Base-by-base conservation (phyloP, 1,140 invertebrate genomes). In the Geopemphigus sp. region DNA sequence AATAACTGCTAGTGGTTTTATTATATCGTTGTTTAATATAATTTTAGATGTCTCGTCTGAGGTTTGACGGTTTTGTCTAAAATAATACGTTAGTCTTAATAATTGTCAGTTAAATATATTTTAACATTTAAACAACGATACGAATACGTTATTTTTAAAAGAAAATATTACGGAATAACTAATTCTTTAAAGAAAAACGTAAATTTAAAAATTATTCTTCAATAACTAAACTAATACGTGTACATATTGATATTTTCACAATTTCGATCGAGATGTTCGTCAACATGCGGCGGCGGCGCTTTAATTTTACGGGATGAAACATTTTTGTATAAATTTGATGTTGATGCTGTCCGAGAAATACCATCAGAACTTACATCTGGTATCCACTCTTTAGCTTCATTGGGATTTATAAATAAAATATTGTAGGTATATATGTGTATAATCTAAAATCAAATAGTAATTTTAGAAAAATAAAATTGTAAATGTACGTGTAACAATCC, bases 321-420 rank as follows among this genome's bases (percentile, higher is more conserved):
- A 57, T 59, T 74, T 59, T 74, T 56, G 19, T 56, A 39, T 32
- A 74, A 32, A 22, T 53, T 57, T 57, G 72, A 74, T 45, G 53
- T 57, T 14, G 72, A 74, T 29, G 72, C 50, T 2, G 72, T 74
- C 8, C 72, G 50, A 32, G 72, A 74, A 57, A 74, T 74, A 39
- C 26, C 19, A 56, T 74, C 72, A 74, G 54, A 22, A 39, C 59
- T 74, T 14, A 45, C 12, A 57, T 59, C 29, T 57, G 72, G 72
- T 32, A 39, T 74, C 72, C 72, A 74, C 22, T n/a, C 72, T 74
- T 56, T 74, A 39, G 59, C 72, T 74, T 74, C 72, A 74, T 57
- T 74, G 15, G n/a, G n/a, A n/a, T n/a, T n/a, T n/a, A n/a, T n/a
- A n/a, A n/a, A n/a, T n/a, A n/a, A n/a, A n/a, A n/a, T n/a, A n/a